Base-by-base conservation (phyloP, 2,888 invertebrate genomes). In the Mythimna ferrago region DNA sequence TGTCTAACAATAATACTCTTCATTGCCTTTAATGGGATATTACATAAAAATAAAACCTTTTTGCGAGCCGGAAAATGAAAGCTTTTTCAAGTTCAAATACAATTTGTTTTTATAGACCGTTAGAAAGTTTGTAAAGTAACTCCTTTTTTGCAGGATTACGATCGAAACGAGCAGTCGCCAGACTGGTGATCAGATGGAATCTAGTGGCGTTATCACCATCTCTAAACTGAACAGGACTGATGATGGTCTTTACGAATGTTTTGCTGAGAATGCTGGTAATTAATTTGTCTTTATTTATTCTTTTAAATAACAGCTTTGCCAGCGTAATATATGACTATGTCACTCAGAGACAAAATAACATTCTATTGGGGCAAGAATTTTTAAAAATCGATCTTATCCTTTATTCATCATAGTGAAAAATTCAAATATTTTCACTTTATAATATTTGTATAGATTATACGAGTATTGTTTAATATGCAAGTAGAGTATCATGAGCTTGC, bases 231-330 rank as follows among this genome's bases (percentile, higher is more conserved):
- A 97, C 67, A 96, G 98, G 77, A 96, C 97, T 4, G 98, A 99
- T 92, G 99, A 99, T 92, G 99, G 99, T 0, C 96, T 99, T 11
- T 99, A 99, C 91, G 98, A 98, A 89, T 99, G 99, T 90, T 97
- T 98, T 66, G 99, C 99, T 7, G 96, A 97, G 87, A 99, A 99
- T 89, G 97, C 97, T 89, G 98, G 96, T 96, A 91, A 76, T 32
- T 53, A 38, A 32, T 61, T 21, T 2, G 0, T 48, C 10, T 26
- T 2, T 48, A 26, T n/a, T 53, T 51, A 51, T 48, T 48, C 16
- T 16, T 48, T 48, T 6, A 6, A 14, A 0, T 14, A 48, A 14
- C 16, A 1, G 44, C 44, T 14, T 48, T 48, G 44, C 4, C 5
- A 48, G 0, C 14, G 16, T 16, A 6, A 19, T 48, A 19, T 19